Conservation (phyloP, 2,797 vertebrate species). For the Aerospiza tachiro region DNA sequence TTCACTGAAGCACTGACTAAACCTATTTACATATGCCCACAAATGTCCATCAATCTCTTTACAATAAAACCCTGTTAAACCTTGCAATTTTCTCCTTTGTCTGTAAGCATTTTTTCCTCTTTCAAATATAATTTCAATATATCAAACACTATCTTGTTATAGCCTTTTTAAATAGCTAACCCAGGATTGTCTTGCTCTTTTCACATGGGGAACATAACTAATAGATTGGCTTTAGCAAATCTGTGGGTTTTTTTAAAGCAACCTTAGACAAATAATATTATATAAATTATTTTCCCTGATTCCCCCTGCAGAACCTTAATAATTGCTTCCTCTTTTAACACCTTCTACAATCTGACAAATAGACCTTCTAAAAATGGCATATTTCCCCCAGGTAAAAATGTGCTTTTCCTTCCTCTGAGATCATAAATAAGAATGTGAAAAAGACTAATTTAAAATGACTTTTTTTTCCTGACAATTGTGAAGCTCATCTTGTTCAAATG, state of each 20-base stretch:
- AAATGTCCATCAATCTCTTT: slow-evolving; percentile 62
- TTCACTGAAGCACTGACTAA: slow-evolving; percentile 38
- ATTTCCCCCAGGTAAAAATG: slow-evolving; percentile 4
- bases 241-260: background rate
- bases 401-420: background rate
- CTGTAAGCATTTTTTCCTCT: slow-evolving; percentile 12
- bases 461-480: background rate
- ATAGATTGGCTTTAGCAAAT: background rate
- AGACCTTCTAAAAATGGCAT: slow-evolving; percentile 29
- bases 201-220: background rate
- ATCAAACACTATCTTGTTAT: slow-evolving; percentile 10
- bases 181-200: background rate
- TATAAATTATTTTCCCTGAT: background rate
- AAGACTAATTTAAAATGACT: background rate
- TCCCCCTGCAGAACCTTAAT: background rate
- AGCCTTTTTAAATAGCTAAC: slow-evolving; percentile 13
- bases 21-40: slow-evolving; percentile 49
- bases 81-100: slow-evolving; percentile 50
- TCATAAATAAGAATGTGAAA: slow-evolving; percentile 22
- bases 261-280: slow-evolving; percentile 8
- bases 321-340: slow-evolving; percentile 25
- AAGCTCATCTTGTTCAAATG: background rate
- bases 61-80: slow-evolving; percentile 43
- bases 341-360: background rate
- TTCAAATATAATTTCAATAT: slow-evolving; percentile 32